Percentiles rank a stretch among this genome's conserved stretches.
These are phyloP conservation scores for Sinocyclocheilus anophthalmus DNA, from an alignment of 2,113 vertebrate genomes.

Conservation along the genomic window DNA sequence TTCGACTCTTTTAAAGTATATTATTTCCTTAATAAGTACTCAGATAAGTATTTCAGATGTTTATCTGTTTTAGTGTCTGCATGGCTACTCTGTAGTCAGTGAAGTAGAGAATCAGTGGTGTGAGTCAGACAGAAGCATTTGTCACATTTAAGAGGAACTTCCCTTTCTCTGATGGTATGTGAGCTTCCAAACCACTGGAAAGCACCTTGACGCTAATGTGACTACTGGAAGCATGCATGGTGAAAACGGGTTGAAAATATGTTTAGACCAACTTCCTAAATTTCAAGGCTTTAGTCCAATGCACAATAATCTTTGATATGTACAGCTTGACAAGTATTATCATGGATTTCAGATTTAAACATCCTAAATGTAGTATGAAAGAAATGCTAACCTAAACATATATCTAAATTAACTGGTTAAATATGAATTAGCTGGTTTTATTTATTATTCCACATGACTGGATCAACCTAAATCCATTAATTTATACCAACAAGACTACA, in stretches of 20 bases:
- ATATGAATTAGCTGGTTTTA: too few relatives aligned
- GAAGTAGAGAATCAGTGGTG: neutral
- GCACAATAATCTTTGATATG: neutral
- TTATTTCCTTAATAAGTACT: too few relatives aligned
- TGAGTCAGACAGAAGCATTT: neutral
- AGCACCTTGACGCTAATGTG: neutral
- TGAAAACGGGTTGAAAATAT: neutral
- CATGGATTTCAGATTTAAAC: too few relatives aligned
- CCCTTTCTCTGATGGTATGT: conserved; percentile 45
- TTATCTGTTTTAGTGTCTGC: neutral
- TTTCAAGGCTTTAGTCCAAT: neutral
- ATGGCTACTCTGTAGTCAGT: neutral
- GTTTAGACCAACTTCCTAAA: neutral
- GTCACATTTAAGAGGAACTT: conserved; percentile 43
- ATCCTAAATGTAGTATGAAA: too few relatives aligned
- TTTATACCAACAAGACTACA: too few relatives aligned
- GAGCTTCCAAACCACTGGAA: conserved; percentile 44
- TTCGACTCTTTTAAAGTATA: too few relatives aligned
- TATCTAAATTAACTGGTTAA: too few relatives aligned
- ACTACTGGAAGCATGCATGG: neutral
- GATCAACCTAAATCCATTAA: too few relatives aligned
- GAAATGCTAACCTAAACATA: too few relatives aligned
- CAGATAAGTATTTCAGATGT: neutral
- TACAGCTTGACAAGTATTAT: too few relatives aligned
- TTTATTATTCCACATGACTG: too few relatives aligned